These are phyloP conservation scores for Scomber japonicus DNA, from an alignment of 2,113 vertebrate genomes.

Conservation along the genomic window DNA sequence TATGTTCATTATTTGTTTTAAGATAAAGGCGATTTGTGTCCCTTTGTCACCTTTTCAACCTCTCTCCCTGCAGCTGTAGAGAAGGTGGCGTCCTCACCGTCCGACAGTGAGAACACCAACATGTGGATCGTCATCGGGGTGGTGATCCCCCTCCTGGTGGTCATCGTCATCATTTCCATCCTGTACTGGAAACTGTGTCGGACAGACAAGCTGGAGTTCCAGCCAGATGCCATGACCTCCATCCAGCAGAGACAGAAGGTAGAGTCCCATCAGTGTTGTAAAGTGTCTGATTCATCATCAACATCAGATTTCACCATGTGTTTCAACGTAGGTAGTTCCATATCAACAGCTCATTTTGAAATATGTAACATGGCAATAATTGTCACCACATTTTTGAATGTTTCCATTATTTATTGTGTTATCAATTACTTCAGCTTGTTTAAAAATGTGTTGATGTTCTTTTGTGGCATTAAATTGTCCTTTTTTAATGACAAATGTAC, in stretches of 20 bases:
- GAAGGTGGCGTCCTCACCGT: slow-evolving; percentile 82
- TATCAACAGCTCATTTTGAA: background rate
- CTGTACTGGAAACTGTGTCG: slow-evolving; percentile 99
- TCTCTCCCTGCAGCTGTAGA: slow-evolving; percentile 88
- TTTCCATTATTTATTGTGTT: too few relatives aligned
- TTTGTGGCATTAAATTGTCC: background rate
- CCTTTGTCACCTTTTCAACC: background rate
- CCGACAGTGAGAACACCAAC: slow-evolving; percentile 90
- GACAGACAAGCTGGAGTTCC: slow-evolving; percentile 97
- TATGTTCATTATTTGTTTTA: background rate
- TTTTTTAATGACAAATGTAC: too few relatives aligned
- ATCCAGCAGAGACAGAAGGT: slow-evolving; percentile 98
- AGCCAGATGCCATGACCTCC: slow-evolving; percentile 93
- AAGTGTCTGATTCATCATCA: background rate
- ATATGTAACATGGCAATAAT: background rate
- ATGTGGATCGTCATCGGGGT: slow-evolving; percentile 96
- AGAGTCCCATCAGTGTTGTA: background rate
- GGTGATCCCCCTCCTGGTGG: slow-evolving; percentile 92
- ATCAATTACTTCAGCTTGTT: too few relatives aligned
- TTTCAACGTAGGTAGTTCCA: background rate
- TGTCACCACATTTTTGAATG: background rate
- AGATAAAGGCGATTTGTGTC: too few relatives aligned
- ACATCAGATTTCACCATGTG: background rate
- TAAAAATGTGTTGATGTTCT: too few relatives aligned
- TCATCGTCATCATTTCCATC: slow-evolving; percentile 91